Evolutionary conservation across 1,140 invertebrate genomes (phyloP), one percentile per base, ranked within the genome.

Genomic region (Phenacoccus solenopsis): DNA sequence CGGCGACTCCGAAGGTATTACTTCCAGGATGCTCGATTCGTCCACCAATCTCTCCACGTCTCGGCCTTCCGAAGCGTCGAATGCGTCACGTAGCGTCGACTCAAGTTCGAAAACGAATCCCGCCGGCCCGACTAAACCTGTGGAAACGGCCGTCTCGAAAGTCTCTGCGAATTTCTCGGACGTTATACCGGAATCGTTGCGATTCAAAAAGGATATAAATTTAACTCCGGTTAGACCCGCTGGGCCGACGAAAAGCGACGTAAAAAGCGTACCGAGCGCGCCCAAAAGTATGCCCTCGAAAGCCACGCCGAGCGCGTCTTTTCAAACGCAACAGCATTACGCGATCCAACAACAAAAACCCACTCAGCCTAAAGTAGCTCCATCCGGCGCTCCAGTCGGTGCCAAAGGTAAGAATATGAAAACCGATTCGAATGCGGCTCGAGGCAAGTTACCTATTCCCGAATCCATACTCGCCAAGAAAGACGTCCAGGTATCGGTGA

Each of bases 161-260:
- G 3, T n/a, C 5, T 9, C 38, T 49, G 5, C 38, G 38, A 64
- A 64, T 2, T 27, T 4, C 21, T 64, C 59, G 22, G 59, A 64
- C 25, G 59, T 16, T 4, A 25, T 64, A 9, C 59, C 59, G 25
- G 59, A 64, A 16, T 64, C 59, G 4, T 64, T 64, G 16, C 22
- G 25, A 25, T 64, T 64, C 21, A 64, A 64, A 64, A 64, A 64
- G 25, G 25, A 64, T 16, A 64, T 64, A 10, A 64, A 64, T 64
- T 24, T 64, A 20, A 64, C 59, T 25, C 59, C 59, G 59, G 59
- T 64, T 22, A 16, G 3, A 49, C 5, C 38, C 12, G 38, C 38
- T 9, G 3, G 5, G 13, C 38, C 3, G 16, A 32, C 16, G 38
- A 49, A 49, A 49, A 49, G 16, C 16, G 38, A 49, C 16, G 59